Conservation (phyloP, 2,888 invertebrate genomes). For the Synergus gifuensis region DNA sequence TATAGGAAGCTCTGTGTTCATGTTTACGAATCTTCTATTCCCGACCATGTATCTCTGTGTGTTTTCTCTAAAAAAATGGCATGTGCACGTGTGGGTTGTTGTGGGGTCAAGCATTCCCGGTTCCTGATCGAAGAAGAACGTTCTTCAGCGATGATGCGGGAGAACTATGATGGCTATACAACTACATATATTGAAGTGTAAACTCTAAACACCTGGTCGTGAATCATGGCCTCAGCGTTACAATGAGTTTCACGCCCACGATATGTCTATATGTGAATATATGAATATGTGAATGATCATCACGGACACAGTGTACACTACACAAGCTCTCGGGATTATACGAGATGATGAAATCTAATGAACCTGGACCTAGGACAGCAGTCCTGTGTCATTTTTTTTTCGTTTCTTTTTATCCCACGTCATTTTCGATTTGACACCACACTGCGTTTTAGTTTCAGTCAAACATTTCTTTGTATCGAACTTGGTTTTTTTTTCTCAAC, state of each 20-base stretch:
- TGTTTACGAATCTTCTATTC: not conserved
- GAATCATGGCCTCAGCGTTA: conserved; percentile 35
- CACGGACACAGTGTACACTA: not conserved
- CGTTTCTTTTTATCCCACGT: not conserved
- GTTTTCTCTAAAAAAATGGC: not conserved
- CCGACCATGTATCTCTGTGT: not conserved
- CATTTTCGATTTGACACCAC: not conserved
- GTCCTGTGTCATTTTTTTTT: not conserved
- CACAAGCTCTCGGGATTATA: not conserved
- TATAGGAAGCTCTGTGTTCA: not conserved
- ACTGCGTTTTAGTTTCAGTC: not conserved
- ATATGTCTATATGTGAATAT: not conserved
- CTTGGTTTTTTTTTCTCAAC: not conserved
- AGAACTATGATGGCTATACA: conserved; percentile 50
- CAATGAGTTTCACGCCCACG: conserved; percentile 20
- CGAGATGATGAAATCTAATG: not conserved
- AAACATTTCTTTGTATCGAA: not conserved
- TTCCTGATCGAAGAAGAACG: conserved; percentile 43
- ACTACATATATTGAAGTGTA: conserved; percentile 6
- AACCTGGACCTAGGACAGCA: conserved; percentile 7
- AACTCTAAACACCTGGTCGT: conserved; percentile 52
- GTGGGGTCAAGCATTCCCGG: conserved; percentile 17
- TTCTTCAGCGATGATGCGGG: conserved; percentile 52
- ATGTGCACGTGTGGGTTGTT: conserved; percentile 30
- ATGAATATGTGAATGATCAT: not conserved